Base-by-base conservation (phyloP, 2,797 vertebrate species). In the Lagocephalus sceleratus region DNA sequence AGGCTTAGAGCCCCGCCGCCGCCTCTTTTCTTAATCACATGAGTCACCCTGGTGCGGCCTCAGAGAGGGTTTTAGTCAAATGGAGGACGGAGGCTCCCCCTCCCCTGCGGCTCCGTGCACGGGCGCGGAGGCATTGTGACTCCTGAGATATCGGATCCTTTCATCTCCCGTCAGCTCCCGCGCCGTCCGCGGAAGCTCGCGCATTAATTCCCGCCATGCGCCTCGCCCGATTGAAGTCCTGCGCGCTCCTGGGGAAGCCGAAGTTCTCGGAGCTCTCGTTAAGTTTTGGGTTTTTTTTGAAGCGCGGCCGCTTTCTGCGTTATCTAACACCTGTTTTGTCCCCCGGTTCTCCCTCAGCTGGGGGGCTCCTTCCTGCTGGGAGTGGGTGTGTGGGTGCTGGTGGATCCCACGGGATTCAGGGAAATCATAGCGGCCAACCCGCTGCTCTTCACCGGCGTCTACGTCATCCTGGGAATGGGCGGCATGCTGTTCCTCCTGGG, bases 401-500 rank as follows among this genome's bases (percentile, higher is more conserved):
- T 97, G 86, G 95, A 98, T 82, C 95, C 96, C 44, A 95, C 93
- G 0, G 95, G 94, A 23, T 97, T 99, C 76, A 92, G 94, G 76
- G 95, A 98, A 90, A 95, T 99, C 0, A 92, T 98, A 71, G 94
- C 93, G 1, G 90, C 93, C 73, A 96, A 97, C 76, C 94, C 96
- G 0, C 78, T 98, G 73, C 91, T 99, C 40, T 93, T 96, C 90
- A 96, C 93, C 0, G 95, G 95, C 0, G 92, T 93, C 0, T 98
- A 97, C 90, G 90, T 96, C 85, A 89, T 97, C 82, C 88, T 98
- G 88, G 94, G 92, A 15, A 93, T 97, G 94, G 96, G 96, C 10
- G 90, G 90, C 12, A 92, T 99, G 93, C 93, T 99, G 8, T 98
- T 98, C 43, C 91, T 98, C 49, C 92, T 98, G 40, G 95, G 96